Percentiles rank a stretch among this genome's conserved stretches.
These are phyloP conservation scores for Intellagama lesueurii DNA, from an alignment of 2,797 vertebrate genomes.

Conservation along the genomic window DNA sequence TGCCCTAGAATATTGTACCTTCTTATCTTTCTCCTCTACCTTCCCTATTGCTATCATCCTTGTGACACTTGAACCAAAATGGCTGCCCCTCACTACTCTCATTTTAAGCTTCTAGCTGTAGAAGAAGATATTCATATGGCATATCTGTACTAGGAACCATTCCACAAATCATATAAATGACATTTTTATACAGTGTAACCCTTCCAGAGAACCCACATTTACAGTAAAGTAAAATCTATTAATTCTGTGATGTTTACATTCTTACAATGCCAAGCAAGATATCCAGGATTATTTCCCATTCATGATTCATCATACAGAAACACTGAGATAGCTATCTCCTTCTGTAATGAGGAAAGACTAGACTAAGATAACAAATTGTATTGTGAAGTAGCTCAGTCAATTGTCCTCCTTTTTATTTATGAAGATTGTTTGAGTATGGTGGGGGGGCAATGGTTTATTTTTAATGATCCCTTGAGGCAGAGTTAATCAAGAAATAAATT, in stretches of 20 bases:
- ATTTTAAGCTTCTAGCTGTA: background rate
- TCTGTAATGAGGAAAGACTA: no score
- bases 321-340: background rate
- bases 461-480: background rate
- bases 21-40: background rate
- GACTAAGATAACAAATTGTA: no score
- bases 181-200: background rate
- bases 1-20: background rate
- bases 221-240: background rate
- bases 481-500: slow-evolving; percentile 20
- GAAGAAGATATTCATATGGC: background rate
- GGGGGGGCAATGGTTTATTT: background rate
- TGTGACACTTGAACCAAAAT: background rate
- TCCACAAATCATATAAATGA: background rate
- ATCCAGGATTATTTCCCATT: background rate
- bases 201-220: background rate
- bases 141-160: background rate
- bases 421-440: background rate
- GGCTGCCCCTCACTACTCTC: background rate
- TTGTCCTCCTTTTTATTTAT: slow-evolving; percentile 6
- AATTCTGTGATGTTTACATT: slow-evolving; percentile 14
- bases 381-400: background rate
- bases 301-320: background rate
- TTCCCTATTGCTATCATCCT: no score
- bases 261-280: background rate